Percentiles rank a stretch among this genome's conserved stretches.
phyloP scores from a whole-genome alignment of 2,797 vertebrate species.

The Falco cherrug region DNA sequence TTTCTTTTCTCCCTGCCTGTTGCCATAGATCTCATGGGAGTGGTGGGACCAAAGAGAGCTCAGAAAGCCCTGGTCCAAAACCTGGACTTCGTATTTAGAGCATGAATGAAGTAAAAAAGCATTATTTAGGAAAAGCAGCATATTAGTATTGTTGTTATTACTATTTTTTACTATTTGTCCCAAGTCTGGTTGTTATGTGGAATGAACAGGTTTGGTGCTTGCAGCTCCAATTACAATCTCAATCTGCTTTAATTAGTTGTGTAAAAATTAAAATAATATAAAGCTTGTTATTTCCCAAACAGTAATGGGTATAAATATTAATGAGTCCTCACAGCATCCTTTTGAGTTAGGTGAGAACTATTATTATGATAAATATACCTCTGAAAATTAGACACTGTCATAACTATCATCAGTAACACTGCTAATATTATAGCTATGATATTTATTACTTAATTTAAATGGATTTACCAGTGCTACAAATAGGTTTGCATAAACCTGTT shows the following conservation, averaged over 20 bases:
- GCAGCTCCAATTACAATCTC: background rate
- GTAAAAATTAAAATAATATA: conserved; percentile 1
- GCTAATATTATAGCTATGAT: background rate
- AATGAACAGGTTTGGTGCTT: background rate
- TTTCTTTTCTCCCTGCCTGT: background rate
- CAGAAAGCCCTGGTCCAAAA: background rate
- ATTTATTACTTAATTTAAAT: conserved; percentile 27
- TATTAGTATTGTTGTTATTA: background rate
- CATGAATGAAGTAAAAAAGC: background rate
- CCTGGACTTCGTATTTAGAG: background rate
- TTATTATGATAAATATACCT: conserved; percentile 43
- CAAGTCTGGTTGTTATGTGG: background rate
- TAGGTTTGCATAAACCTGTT: background rate
- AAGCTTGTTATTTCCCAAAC: background rate
- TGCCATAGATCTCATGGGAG: background rate
- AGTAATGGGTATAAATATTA: conserved; percentile 37
- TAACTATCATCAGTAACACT: background rate
- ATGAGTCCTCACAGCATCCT: conserved; percentile 21
- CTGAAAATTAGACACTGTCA: background rate
- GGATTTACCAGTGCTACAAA: conserved; percentile 17
- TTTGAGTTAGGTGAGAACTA: conserved; percentile 8
- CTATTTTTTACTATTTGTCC: background rate
- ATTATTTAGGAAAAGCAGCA: background rate
- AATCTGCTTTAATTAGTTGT: background rate
- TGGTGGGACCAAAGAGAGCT: background rate